These are phyloP conservation scores for Otis tarda DNA, from an alignment of 2,113 vertebrate species.

Conservation along the genomic window DNA sequence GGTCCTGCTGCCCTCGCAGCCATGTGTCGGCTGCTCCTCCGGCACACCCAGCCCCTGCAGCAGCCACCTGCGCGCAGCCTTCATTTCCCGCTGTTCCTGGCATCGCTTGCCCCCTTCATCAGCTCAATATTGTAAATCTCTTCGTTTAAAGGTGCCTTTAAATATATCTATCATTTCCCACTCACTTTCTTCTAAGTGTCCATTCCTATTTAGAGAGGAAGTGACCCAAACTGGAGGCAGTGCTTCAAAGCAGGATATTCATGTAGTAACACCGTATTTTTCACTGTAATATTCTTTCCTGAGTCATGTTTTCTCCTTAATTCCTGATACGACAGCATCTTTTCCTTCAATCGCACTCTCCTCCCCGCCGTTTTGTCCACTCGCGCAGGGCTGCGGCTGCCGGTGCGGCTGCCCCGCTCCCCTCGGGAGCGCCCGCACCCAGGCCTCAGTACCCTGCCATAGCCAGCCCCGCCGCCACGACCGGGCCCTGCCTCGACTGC, in stretches of 20 bases:
- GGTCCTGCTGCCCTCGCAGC: background rate
- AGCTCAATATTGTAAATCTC: background rate
- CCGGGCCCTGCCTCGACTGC: background rate
- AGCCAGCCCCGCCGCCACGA: no score
- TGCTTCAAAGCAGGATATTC: no score
- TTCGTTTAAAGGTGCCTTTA: background rate
- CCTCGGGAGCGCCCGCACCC: no score
- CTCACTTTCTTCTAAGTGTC: background rate
- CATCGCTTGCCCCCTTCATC: no score
- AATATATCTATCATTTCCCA: background rate
- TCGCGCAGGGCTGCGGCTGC: no score
- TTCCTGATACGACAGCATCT: no score
- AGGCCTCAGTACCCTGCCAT: no score
- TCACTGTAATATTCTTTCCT: background rate
- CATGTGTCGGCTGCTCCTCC: fast-evolving
- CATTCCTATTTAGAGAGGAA: background rate
- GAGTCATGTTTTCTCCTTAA: background rate
- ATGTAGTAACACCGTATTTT: fast-evolving
- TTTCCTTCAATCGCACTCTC: background rate
- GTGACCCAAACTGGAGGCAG: no score
- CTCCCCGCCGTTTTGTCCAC: no score
- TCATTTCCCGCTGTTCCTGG: fast-evolving
- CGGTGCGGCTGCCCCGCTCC: no score
- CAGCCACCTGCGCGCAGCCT: no score
- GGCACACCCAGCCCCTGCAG: no score